Base-by-base conservation (phyloP, 2,888 invertebrate genomes). In the Eupeodes luniger region DNA sequence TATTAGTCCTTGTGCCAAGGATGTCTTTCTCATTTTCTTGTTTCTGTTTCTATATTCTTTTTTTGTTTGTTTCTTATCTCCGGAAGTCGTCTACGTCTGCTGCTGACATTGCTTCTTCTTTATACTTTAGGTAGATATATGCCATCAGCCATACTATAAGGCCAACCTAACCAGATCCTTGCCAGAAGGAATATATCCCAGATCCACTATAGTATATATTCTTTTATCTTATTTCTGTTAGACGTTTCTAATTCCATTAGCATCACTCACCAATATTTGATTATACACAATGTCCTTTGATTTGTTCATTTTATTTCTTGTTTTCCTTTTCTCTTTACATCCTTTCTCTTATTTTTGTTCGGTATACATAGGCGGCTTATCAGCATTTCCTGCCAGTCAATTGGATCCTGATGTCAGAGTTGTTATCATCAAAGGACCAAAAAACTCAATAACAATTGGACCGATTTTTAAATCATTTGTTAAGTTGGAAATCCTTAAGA, bases 381-480 rank as follows among this genome's bases (percentile, higher is more conserved):
- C 93, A 85, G 94, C 95, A 1, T 94, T 97, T 62, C 97, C 97
- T 5, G 94, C 95, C 16, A 94, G 94, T 81, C 94, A 94, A 81
- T 95, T 97, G 93, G 96, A 96, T 91, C 93, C 94, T 11, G 94
- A 94, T 89, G 95, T 96, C 59, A 95, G 96, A 92, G 94, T 96
- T 5, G 94, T 97, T 78, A 94, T 95, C 87, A 96, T 97, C 90
- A 94, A 95, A 6, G 96, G 96, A 0, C 96, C 96, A 0, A 93
- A 94, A 55, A 96, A 96, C 92, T 93, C 94, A 72, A 94, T 97
- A 69, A 96, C 96, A 36, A 96, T 97, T 90, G 96, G 96, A 27
- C 96, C 96, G 9, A 95, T 96, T 55, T 95, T 96, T 91, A 94
- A 95, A 0, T 94, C 95, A 2, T 94, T 95, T 4, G 95, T 95